These are phyloP conservation scores for Andrena chrysosceles DNA, from an alignment of 2,888 invertebrate species.

Conservation along the genomic window DNA sequence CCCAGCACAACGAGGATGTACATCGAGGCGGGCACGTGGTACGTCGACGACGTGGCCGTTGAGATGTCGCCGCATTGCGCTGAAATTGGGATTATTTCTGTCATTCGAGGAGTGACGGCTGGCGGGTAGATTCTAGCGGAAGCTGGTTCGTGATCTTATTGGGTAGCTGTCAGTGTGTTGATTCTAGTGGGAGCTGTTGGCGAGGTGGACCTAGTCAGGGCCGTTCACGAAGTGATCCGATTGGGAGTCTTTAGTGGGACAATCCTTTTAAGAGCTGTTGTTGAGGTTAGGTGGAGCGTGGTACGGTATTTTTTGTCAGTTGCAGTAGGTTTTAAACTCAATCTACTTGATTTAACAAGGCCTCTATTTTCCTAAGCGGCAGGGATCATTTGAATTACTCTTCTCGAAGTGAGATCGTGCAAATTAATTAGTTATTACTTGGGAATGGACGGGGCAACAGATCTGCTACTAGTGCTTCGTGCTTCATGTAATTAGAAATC, in stretches of 20 bases:
- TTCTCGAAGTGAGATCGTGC: neutral
- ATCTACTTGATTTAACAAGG: no score
- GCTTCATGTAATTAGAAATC: slow-evolving; percentile 4
- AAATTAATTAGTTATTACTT: neutral
- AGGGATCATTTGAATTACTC: no score
- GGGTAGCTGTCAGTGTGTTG: no score
- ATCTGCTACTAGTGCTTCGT: neutral
- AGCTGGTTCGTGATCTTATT: no score
- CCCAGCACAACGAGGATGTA: slow-evolving; percentile 72
- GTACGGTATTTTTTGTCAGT: no score
- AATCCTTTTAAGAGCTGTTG: neutral
- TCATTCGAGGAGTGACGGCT: neutral
- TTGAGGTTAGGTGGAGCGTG: neutral
- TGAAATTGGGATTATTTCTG: slow-evolving; percentile 61
- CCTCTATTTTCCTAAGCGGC: no score
- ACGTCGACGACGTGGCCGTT: slow-evolving; percentile 79
- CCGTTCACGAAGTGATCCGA: neutral
- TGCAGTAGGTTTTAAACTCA: no score
- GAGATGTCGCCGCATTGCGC: slow-evolving; percentile 81
- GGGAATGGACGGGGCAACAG: neutral
- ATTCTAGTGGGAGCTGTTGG: no score
- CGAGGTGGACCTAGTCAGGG: no score
- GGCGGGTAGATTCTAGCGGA: neutral
- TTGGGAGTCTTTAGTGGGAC: neutral
- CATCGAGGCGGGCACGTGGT: slow-evolving; percentile 68